Percentiles rank a stretch among this genome's conserved stretches.
phyloP scores from a whole-genome alignment of 2,797 vertebrate species.

The Pangasius larnaudii region DNA sequence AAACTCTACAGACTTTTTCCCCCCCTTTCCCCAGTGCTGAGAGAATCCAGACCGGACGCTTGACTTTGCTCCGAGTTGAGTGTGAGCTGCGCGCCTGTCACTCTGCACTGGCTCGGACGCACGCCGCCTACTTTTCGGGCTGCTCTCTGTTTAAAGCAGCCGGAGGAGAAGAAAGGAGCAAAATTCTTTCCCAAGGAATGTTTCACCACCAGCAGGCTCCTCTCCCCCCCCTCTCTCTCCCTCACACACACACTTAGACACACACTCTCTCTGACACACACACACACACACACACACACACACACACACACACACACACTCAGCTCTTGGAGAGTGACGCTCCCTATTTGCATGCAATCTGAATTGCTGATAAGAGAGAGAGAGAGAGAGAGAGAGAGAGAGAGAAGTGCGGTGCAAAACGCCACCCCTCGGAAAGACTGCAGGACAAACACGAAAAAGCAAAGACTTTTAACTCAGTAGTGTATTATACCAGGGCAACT shows the following conservation, averaged over 20 bases:
- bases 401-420: conserved; percentile 70
- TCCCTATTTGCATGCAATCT: conserved; percentile 84
- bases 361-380: conserved; percentile 82
- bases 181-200: conserved; percentile 65
- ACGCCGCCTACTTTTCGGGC: conserved; percentile 63
- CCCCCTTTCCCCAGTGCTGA: background rate
- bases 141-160: conserved; percentile 53
- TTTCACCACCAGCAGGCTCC: conserved; percentile 35
- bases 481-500: background rate
- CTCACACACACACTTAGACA: conserved; percentile 14
- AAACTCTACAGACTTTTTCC: conserved; percentile 6
- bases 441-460: conserved; percentile 14
- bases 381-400: conserved; percentile 44
- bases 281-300: conserved; percentile 5
- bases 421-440: conserved; percentile 82
- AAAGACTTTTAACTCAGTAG: background rate
- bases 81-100: conserved; percentile 56
- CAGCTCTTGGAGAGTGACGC: conserved; percentile 65
- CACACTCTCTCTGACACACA: background rate
- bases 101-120: conserved; percentile 63
- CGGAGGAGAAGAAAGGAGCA: conserved; percentile 63
- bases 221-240: conserved; percentile 41
- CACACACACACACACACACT: conserved; percentile 30
- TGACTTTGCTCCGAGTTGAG: conserved; percentile 65
- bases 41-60: conserved; percentile 11